Base-by-base conservation (phyloP, 2,113 vertebrate genomes). In the Crypturellus undulatus region DNA sequence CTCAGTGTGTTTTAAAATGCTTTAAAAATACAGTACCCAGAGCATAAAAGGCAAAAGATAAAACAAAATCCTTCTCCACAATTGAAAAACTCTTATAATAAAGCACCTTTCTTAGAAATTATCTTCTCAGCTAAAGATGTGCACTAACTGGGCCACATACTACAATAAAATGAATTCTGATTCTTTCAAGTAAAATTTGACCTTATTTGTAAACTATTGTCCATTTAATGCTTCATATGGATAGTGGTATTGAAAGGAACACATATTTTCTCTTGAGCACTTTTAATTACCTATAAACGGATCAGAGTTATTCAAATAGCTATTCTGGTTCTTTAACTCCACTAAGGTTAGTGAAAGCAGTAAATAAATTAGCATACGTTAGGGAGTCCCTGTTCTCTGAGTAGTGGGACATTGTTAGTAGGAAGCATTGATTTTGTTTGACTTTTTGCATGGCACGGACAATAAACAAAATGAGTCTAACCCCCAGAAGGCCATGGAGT, bases 371-470 rank as follows among this genome's bases (percentile, higher is more conserved):
- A 75, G 63, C 40, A 24, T n/a, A 60, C 25, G 3, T 64, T 42
- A 67, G 43, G 36, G 54, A 94, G 73, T 38, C 1, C 0, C 20
- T 84, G 6, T 62, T 88, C n/a, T 87, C 67, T 82, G 58, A 76
- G 25, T 14, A 76, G 13, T 65, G 36, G n/a, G 24, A 64, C 2
- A 11, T 43, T 43, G 30, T 76, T 92, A 87, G 73, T 51, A 34
- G 40, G n/a, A 93, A 93, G 5, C 58, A 79, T 72, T 71, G 80
- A 91, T 93, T 92, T 84, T 76, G 11, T 87, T 84, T 76, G n/a
- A 82, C 58, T 93, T 91, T 72, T 49, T 70, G 13, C 18, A 26
- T 73, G 38, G 51, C 28, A 76, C 13, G 25, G 49, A 52, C 69
- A 54, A 51, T 72, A 52, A 72, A 54, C 12, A 83, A 91, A 91